Evolutionary conservation across 2,888 invertebrate species (phyloP), one percentile per base, ranked within the genome.

Genomic region (Eupithecia subfuscata): DNA sequence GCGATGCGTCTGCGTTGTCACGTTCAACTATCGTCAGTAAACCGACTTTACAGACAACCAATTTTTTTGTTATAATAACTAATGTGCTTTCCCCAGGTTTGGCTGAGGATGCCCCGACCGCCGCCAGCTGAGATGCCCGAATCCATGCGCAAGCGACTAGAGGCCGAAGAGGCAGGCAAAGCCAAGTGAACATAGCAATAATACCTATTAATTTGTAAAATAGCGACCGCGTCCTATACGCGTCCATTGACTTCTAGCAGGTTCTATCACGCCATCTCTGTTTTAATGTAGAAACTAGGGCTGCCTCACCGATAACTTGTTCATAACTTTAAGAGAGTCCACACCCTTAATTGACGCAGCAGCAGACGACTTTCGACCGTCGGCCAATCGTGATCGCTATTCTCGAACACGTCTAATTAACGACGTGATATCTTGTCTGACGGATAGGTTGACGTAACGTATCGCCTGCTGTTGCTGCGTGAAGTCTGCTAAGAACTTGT

Each of bases 61-160:
- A n/a, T n/a, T n/a, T n/a, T 45, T 3, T 11, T 43, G 3, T 12
- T 43, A 9, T 45, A 45, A 40, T 40, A 40, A 40, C 40, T 40
- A 18, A 52, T 56, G 22, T 56, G n/a, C 22, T 56, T 48, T 56
- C 22, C 69, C 0, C 86, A 96, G 96, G 96, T 96, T 1, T 96
- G 95, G 85, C 96, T 97, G 82, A 95, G 97, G 81, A 97, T 99
- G 95, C 99, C 99, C 76, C 97, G 99, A 84, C 99, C 99, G 78
- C 99, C 99, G 89, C 99, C 99, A 87, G 98, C 99, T 85, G 97
- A 97, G 93, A 99, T 99, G 98, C 99, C 99, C 22, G 98, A 98
- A 90, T 97, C 98, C 18, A 95, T 98, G 87, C 97, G 97, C 91
- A 96, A 96, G 92, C 97, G 98, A 82, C 89, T 96, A 45, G 95